A percentile compares a stretch with the other conserved stretches of the same genome.
Evolutionary conservation across 2,888 invertebrate species (phyloP).

Genomic region (Lepas anatifera): DNA sequence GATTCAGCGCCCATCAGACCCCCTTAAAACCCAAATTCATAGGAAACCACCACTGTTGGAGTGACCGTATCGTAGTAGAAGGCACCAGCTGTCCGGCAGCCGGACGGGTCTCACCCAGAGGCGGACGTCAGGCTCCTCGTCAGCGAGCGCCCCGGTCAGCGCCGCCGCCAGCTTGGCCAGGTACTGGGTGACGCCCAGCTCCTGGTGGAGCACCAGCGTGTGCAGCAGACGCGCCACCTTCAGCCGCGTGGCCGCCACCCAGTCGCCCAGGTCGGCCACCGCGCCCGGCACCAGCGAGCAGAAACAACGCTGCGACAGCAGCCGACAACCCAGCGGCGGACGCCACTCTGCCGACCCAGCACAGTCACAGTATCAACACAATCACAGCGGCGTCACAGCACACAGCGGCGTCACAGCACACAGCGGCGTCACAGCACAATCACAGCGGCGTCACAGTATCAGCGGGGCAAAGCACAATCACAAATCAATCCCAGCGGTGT

Average conservation of each 20-base stretch:
- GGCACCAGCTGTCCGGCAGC: too few species aligned
- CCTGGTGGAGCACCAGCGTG: slow-evolving; percentile 56
- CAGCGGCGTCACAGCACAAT: too few species aligned
- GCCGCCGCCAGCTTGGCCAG: slow-evolving; percentile 45
- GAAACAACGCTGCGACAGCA: slow-evolving; percentile 59
- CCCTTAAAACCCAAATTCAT: too few species aligned
- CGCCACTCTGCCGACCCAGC: slow-evolving; percentile 43
- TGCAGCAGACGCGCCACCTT: slow-evolving; percentile 62
- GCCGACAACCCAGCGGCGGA: slow-evolving; percentile 78
- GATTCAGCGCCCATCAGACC: too few species aligned
- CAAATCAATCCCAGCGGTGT: too few species aligned
- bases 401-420: too few species aligned
- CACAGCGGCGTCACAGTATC: too few species aligned
- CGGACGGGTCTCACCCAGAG: slow-evolving; percentile 47
- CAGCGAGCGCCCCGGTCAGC: slow-evolving; percentile 50
- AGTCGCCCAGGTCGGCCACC: slow-evolving; percentile 56
- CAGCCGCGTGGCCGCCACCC: slow-evolving; percentile 55
- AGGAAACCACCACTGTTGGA: too few species aligned
- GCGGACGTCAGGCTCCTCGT: slow-evolving; percentile 49
- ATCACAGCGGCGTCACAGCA: too few species aligned
- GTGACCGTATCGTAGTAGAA: too few species aligned
- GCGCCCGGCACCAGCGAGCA: slow-evolving; percentile 60
- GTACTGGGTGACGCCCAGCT: slow-evolving; percentile 58
- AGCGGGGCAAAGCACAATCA: slow-evolving; percentile 65
- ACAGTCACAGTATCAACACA: too few species aligned